Evolutionary conservation across 2,797 vertebrate genomes (phyloP).

Genomic region (Muscicapa striata): DNA sequence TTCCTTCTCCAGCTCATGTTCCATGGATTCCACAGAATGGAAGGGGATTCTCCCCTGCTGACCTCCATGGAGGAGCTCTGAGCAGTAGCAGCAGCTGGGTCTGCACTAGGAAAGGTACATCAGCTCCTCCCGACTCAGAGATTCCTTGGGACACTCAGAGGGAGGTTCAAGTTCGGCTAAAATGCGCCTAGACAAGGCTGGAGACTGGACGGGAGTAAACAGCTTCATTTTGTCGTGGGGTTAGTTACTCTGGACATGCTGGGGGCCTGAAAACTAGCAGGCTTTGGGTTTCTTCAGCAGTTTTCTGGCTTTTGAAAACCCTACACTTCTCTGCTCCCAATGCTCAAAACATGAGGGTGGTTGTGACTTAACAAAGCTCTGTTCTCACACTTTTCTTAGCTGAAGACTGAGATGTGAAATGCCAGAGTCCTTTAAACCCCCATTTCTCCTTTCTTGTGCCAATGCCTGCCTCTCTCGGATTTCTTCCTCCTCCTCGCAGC

Average conservation of each 20-base stretch:
- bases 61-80: background rate
- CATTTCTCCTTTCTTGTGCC: background rate
- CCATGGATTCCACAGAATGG: background rate
- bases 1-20: background rate
- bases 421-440: background rate
- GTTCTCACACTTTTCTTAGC: background rate
- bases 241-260: background rate
- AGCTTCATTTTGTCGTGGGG: background rate
- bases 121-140: background rate
- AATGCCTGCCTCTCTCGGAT: background rate
- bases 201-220: accelerated
- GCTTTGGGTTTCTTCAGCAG: background rate
- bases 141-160: too few relatives aligned
- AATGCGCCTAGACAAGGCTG: background rate
- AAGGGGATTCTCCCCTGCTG: background rate
- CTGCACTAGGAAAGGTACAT: background rate
- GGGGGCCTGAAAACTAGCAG: accelerated
- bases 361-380: background rate
- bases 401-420: background rate
- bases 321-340: background rate
- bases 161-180: background rate
- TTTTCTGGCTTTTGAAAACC: background rate
- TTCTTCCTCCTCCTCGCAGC: background rate
- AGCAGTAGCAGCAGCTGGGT: background rate
- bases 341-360: background rate